Evolutionary conservation across 2,113 vertebrate species (phyloP).

Genomic region (Noctilio leporinus): DNA sequence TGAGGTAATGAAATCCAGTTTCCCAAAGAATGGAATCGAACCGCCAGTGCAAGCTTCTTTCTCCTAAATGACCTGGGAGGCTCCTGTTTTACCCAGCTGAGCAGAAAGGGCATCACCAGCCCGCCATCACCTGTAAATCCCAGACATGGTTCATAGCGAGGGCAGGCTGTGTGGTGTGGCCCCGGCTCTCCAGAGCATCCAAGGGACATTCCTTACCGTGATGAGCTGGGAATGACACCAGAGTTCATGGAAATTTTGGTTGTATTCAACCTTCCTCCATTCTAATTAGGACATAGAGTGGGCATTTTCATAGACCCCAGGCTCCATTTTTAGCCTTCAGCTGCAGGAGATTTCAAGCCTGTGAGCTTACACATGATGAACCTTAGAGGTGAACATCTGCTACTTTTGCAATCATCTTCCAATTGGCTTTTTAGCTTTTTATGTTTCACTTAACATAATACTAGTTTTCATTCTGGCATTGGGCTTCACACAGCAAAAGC

Average conservation of each 20-base stretch:
- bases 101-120: neutral
- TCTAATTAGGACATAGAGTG: neutral
- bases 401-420: neutral
- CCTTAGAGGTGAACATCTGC: neutral
- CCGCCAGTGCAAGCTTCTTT: neutral
- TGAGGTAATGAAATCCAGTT: constrained; percentile 13
- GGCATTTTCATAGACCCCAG: neutral
- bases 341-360: neutral
- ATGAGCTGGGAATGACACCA: constrained; percentile 26
- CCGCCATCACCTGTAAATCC: neutral
- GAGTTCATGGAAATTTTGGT: neutral
- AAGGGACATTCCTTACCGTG: neutral
- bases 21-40: neutral
- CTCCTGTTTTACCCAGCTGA: neutral
- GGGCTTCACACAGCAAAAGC: neutral
- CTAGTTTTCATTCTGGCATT: neutral
- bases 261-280: neutral
- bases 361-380: neutral
- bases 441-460: neutral
- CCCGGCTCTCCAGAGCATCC: neutral
- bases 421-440: neutral
- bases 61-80: neutral
- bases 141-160: neutral
- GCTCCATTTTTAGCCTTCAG: neutral
- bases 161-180: neutral